phyloP scores from a whole-genome alignment of 1,140 invertebrate species.

The Apis cerana region DNA sequence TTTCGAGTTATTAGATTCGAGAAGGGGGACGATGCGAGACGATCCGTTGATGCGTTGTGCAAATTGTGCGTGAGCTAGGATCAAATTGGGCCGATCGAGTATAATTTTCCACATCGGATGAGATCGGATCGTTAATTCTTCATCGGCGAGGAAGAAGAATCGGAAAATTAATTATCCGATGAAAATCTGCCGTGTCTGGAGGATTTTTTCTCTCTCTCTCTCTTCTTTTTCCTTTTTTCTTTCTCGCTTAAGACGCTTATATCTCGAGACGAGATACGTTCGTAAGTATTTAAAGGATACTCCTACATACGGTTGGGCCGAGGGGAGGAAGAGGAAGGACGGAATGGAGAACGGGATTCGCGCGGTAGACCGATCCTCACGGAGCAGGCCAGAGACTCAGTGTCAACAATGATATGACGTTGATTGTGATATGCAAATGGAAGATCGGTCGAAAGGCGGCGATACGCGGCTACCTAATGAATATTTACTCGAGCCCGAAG shows the following conservation, averaged over 20 bases:
- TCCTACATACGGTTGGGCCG: constrained; percentile 25
- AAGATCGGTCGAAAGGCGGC: constrained; percentile 62
- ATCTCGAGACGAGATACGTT: constrained; percentile 3
- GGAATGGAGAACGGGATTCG: constrained; percentile 10
- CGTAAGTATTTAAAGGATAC: constrained; percentile 7
- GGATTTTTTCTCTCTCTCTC: too few relatives aligned
- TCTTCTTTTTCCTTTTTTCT: not conserved
- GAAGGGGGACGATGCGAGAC: constrained; percentile 4
- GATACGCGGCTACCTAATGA: constrained; percentile 71
- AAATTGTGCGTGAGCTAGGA: constrained; percentile 22
- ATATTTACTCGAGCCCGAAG: constrained; percentile 74
- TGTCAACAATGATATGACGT: constrained; percentile 75
- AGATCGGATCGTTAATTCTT: not conserved
- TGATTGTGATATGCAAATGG: constrained; percentile 78
- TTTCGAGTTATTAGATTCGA: constrained; percentile 29
- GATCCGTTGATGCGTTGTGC: not conserved
- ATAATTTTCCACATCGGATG: not conserved
- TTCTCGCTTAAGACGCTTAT: not conserved
- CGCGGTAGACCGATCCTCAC: constrained; percentile 7
- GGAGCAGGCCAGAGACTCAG: constrained; percentile 52
- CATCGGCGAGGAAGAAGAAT: too few relatives aligned
- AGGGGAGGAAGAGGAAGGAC: not conserved
- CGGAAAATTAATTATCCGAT: too few relatives aligned
- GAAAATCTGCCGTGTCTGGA: too few relatives aligned
- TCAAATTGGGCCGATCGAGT: not conserved